Evolutionary conservation across 2,888 invertebrate species (phyloP), one percentile per base, ranked within the genome.

Genomic region (Ichneumoninae sp.): DNA sequence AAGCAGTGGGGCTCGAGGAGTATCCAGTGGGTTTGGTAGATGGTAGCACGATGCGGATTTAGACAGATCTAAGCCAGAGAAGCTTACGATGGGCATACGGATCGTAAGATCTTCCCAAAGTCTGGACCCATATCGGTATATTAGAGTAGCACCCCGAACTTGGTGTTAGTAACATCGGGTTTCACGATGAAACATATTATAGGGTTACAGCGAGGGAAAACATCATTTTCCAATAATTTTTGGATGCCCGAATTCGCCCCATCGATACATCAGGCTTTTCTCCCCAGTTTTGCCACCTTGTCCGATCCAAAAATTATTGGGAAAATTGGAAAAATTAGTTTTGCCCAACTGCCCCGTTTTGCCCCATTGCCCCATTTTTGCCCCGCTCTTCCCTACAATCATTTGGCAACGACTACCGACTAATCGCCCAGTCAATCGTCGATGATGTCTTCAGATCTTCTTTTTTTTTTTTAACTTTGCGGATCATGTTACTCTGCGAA

Each of bases 21-120:
- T 76, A 2, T 57, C n/a, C 52, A 22, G 40, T 10, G 60, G 68
- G 22, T 30, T 60, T 50, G 70, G 71, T 60, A 83, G 76, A 80
- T 83, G 80, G 83, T 71, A 80, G 57, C 76, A 83, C 75, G 66
- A 76, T 65, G 75, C 75, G 26, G 71, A 71, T 36, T 80, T 66
- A 70, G 30, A 13, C 26, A 70, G 3, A 4, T 22, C 57, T 30
- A 26, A 57, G 57, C 26, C 47, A 22, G 40, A 22, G 40, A 74
- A 79, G 52, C 54, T 69, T 26, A 26, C 62, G 44, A 26, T 57
- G 77, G 47, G 26, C 19, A 47, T 44, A 40, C 75, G 70, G 44
- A 65, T 57, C 22, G 33, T 10, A 40, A 40, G 10, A 8, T 44
- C 50, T 36, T 13, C 33, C 62, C 65, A 33, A 22, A 22, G 30